Evolutionary conservation across 2,888 invertebrate genomes (phyloP).

Genomic region (Heteropelma amictum): DNA sequence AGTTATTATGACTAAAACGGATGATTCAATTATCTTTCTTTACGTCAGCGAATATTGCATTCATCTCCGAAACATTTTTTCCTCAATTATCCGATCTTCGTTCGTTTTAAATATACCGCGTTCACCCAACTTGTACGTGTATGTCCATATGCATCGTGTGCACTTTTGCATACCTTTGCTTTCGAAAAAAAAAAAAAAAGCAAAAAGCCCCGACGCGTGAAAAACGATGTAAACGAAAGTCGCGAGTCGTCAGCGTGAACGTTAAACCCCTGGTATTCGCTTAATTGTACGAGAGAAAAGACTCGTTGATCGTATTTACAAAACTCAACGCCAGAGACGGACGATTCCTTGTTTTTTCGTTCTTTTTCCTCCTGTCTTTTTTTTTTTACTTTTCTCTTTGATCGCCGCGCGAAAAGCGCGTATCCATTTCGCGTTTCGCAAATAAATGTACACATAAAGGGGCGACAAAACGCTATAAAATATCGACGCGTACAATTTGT

Average conservation of each 20-base stretch:
- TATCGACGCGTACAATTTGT: constrained; percentile 32
- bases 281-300: constrained; percentile 40
- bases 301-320: constrained; percentile 54
- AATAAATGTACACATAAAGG: constrained; percentile 53
- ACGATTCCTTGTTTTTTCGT: background rate
- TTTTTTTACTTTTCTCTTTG: too few species aligned
- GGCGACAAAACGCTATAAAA: constrained; percentile 58
- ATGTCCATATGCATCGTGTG: constrained; percentile 22
- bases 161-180: constrained; percentile 34
- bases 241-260: constrained; percentile 30
- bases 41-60: constrained; percentile 54
- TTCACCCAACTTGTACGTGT: constrained; percentile 23
- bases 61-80: constrained; percentile 38
- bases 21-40: constrained; percentile 49
- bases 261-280: constrained; percentile 43
- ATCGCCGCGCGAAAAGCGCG: background rate
- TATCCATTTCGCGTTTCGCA: constrained; percentile 1
- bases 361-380: background rate
- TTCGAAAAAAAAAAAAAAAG: constrained; percentile 2
- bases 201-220: background rate
- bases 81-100: constrained; percentile 26
- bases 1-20: constrained; percentile 58
- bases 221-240: constrained; percentile 37
- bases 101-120: constrained; percentile 14
- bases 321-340: constrained; percentile 28